Evolutionary conservation across 64 coral and sea anemone genomes (phyloP), one percentile per base, ranked within the genome.

Genomic region (Pocillopora verrucosa): DNA sequence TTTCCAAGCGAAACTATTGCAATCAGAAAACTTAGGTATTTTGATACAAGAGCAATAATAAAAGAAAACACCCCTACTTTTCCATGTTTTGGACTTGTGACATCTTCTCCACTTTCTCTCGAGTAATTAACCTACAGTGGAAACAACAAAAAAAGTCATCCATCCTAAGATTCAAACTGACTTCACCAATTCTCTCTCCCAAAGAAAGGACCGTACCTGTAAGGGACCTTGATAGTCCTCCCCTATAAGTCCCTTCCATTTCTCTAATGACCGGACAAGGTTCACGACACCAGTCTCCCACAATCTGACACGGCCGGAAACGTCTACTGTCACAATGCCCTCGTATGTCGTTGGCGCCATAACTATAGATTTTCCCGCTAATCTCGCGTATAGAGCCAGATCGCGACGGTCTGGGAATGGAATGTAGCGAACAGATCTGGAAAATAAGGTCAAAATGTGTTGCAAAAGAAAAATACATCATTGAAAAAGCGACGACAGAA

Each of bases 231-330:
- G 87, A 17, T 91, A 84, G 15, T 95, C 88, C 37, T 93, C 79
- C 30, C 97, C 97, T 58, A 99, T 92, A 4, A 99, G 90, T 56
- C 70, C 95, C 78, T 89, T 95, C 97, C 97, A 99, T 45, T 99
- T 92, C 22, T 75, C 88, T 60, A 99, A 77, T 60, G 97, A 99
- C 35, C 88, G 95, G 26, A 91, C 88, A 11, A 99, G 89, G 20
- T 90, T 92, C 36, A 24, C 61, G 34, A 95, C 78, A 16, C 93
- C 97, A 93, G 97, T 99, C 74, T 99, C 97, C 97, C 97, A 99
- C 65, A 95, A 63, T 25, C 97, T 80, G 12, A 99, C 88, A 41
- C 80, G 89, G 20, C 97, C 97, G 2, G 77, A 80, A 25, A 79
- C 91, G 80, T 95, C 94, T 14, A 99, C 79, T 51, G 97, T 91